Percentiles rank a stretch among this genome's conserved stretches.
Evolutionary conservation across 2,888 invertebrate species (phyloP).

Genomic region (Pammene fasciana): DNA sequence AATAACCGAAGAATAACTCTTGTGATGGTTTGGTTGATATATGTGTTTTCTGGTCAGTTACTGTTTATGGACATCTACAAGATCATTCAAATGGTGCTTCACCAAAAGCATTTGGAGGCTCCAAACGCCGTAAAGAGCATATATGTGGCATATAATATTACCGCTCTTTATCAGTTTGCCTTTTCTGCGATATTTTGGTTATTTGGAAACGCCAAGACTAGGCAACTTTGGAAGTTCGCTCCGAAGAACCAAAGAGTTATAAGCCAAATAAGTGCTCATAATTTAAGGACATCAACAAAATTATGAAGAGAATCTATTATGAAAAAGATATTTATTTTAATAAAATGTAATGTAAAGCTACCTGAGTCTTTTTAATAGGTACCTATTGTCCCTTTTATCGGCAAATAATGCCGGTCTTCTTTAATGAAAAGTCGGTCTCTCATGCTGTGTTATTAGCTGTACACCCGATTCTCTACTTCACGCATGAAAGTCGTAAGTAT

Average conservation of each 20-base stretch:
- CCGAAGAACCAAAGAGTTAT: constrained; percentile 36
- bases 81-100: constrained; percentile 52
- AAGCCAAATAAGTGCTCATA: constrained; percentile 36
- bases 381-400: background rate
- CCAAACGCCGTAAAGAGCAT: constrained; percentile 43
- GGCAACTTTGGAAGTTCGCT: constrained; percentile 61
- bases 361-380: background rate
- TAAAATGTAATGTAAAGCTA: background rate
- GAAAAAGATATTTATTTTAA: background rate
- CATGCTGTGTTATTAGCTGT: no score
- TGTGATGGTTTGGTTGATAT: constrained; percentile 66
- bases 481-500: no score
- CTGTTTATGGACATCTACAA: constrained; percentile 61
- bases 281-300: constrained; percentile 22
- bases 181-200: constrained; percentile 71
- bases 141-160: constrained; percentile 50
- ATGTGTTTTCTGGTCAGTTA: constrained; percentile 70
- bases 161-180: constrained; percentile 66
- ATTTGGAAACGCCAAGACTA: constrained; percentile 68
- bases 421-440: no score
- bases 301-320: background rate
- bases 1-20: constrained; percentile 60
- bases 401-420: no score
- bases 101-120: constrained; percentile 42
- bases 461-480: no score